Percentiles rank a stretch among this genome's conserved stretches.
Conservation (phyloP, 2,888 invertebrate species). For the Cerastis leucographa region DNA sequence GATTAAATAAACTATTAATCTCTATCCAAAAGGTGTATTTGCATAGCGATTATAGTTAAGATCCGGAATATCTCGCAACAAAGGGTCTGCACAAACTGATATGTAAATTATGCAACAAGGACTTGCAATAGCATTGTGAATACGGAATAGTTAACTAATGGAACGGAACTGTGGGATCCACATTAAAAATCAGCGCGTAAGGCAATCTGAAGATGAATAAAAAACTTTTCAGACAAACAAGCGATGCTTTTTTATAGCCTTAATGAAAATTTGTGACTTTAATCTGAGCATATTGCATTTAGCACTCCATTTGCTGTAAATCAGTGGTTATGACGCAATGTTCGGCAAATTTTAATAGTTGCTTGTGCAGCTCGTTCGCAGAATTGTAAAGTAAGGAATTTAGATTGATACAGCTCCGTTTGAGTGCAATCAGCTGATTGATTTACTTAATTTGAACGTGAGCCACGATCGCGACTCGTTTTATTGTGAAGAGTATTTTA, state of each 20-base stretch:
- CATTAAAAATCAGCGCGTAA: neutral
- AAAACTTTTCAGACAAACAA: neutral
- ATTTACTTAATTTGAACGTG: conserved; percentile 51
- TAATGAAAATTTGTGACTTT: neutral
- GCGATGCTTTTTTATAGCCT: neutral
- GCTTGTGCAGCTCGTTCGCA: conserved; percentile 41
- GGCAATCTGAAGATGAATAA: neutral
- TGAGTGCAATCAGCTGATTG: conserved; percentile 62
- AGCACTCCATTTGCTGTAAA: conserved; percentile 18
- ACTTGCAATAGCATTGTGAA: conserved; percentile 63
- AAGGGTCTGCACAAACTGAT: conserved; percentile 66
- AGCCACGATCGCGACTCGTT: conserved; percentile 17
- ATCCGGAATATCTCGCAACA: conserved; percentile 61
- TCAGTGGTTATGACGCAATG: conserved; percentile 44
- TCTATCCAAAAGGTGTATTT: conserved; percentile 68
- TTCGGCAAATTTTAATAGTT: conserved; percentile 36
- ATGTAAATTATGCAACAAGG: conserved; percentile 69
- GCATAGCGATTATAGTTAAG: conserved; percentile 62
- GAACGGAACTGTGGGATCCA: neutral
- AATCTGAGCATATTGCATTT: neutral
- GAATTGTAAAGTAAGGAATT: conserved; percentile 60
- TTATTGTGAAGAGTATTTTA: conserved; percentile 37
- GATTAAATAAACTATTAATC: conserved; percentile 70
- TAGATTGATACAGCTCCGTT: conserved; percentile 57
- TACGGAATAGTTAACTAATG: conserved; percentile 15